These are phyloP conservation scores for Protodeltote pygarga DNA, from an alignment of 2,888 invertebrate species.

Conservation along the genomic window DNA sequence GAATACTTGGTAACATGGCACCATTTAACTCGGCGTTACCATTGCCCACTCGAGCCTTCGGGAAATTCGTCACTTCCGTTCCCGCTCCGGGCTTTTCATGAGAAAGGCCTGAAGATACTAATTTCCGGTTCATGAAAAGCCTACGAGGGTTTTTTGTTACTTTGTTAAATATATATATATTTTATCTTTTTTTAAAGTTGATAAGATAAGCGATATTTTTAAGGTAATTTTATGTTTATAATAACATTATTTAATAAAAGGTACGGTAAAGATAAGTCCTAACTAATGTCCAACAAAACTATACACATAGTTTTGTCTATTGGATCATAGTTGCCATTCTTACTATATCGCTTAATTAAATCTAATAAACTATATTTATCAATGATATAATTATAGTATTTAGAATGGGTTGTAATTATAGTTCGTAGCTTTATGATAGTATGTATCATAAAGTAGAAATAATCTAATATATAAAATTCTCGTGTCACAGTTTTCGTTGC, in stretches of 20 bases:
- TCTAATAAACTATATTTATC: no score
- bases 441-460: no score
- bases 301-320: no score
- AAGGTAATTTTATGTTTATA: background rate
- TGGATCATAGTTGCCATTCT: no score
- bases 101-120: conserved; percentile 67
- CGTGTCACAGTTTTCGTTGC: no score
- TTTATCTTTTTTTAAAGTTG: conserved; percentile 22
- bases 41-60: conserved; percentile 57
- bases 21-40: conserved; percentile 57
- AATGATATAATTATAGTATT: no score
- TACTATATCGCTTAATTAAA: no score
- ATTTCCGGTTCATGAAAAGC: conserved; percentile 68
- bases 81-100: conserved; percentile 55
- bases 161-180: conserved; percentile 50
- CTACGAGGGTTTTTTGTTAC: conserved; percentile 53
- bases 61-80: conserved; percentile 71
- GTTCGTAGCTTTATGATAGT: no score
- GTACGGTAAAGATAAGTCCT: background rate
- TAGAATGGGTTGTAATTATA: no score
- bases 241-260: background rate
- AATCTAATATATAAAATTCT: no score
- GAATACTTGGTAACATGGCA: conserved; percentile 32
- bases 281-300: no score
- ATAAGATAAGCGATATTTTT: conserved; percentile 9